A percentile compares a stretch with the other conserved stretches of the same genome.
Evolutionary conservation across 1,140 invertebrate genomes (phyloP).

Genomic region (Penaeus chinensis): DNA sequence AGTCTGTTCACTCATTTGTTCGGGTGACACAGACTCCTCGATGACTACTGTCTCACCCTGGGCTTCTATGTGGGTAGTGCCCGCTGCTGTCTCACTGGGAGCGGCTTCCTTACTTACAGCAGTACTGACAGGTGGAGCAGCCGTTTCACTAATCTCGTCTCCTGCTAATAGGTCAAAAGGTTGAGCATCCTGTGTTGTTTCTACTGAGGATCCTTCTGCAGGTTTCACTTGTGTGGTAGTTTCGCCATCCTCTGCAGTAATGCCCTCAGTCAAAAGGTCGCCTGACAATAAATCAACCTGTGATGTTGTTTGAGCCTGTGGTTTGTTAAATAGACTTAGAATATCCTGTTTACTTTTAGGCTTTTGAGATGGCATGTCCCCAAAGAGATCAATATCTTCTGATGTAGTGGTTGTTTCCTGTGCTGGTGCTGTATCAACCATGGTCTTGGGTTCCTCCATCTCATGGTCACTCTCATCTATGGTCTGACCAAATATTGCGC

Average conservation of each 20-base stretch:
- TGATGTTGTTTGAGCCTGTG: slow-evolving; percentile 26
- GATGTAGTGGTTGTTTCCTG: slow-evolving; percentile 35
- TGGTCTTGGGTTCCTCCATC: slow-evolving; percentile 43
- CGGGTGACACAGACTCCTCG: slow-evolving; percentile 58
- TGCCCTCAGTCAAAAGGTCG: slow-evolving; percentile 19
- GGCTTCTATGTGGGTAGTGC: slow-evolving; percentile 8
- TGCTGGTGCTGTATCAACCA: slow-evolving; percentile 11
- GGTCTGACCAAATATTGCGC: slow-evolving; percentile 66
- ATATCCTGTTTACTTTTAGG: slow-evolving; percentile 65
- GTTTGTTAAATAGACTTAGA: slow-evolving; percentile 65
- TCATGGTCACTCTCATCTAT: slow-evolving; percentile 62
- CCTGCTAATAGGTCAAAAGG: slow-evolving; percentile 10
- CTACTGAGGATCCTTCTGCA: slow-evolving; percentile 35
- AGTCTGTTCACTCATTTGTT: slow-evolving; percentile 62
- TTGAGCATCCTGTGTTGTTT: slow-evolving; percentile 22
- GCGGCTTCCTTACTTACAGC: slow-evolving; percentile 26
- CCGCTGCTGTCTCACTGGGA: slow-evolving; percentile 25
- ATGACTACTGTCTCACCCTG: slow-evolving; percentile 17
- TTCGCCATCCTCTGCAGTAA: slow-evolving; percentile 23
- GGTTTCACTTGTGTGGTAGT: slow-evolving; percentile 16
- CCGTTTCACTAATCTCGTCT: slow-evolving; percentile 19
- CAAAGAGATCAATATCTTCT: slow-evolving; percentile 65
- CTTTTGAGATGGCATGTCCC: slow-evolving; percentile 59
- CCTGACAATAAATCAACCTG: slow-evolving; percentile 63
- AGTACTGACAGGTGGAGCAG: background rate